phyloP scores from a whole-genome alignment of 1,140 invertebrate species.

The Notospermus geniculatus region DNA sequence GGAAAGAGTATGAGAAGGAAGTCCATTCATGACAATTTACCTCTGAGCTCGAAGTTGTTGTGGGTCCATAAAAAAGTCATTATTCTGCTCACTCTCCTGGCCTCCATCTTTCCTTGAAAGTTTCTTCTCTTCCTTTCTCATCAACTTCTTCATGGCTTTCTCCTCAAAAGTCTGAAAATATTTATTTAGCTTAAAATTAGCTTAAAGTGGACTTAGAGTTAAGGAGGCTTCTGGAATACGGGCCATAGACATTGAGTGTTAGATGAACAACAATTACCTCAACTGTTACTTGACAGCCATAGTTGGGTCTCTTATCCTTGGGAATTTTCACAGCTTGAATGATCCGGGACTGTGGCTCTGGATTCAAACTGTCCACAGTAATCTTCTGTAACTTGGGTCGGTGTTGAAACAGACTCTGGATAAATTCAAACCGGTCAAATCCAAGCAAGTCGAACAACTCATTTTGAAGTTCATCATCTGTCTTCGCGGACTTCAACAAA shows the following conservation, averaged over 20 bases:
- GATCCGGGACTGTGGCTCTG: constrained; percentile 13
- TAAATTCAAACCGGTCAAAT: constrained; percentile 83
- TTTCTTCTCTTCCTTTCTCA: constrained; percentile 86
- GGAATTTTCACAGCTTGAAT: too few relatives aligned
- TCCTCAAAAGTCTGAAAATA: constrained; percentile 71
- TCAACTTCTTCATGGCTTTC: constrained; percentile 74
- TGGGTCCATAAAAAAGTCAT: constrained; percentile 36
- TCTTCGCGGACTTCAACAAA: constrained; percentile 43
- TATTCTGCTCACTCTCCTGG: constrained; percentile 30
- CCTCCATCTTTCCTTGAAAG: constrained; percentile 60
- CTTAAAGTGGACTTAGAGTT: not conserved
- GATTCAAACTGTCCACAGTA: constrained; percentile 14
- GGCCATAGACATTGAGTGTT: not conserved
- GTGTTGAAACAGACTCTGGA: constrained; percentile 74
- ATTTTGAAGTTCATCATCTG: constrained; percentile 74
- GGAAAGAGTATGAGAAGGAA: too few relatives aligned
- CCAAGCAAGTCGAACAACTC: constrained; percentile 86
- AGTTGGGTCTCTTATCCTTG: constrained; percentile 56
- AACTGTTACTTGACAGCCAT: constrained; percentile 74
- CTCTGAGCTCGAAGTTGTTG: constrained; percentile 34
- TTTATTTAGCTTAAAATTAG: too few relatives aligned
- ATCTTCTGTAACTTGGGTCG: constrained; percentile 48
- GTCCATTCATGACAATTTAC: too few relatives aligned
- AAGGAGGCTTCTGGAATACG: not conserved
- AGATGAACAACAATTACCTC: constrained; percentile 58